Conservation (phyloP, 2,888 invertebrate species). For the Acanthopleura granulata region DNA sequence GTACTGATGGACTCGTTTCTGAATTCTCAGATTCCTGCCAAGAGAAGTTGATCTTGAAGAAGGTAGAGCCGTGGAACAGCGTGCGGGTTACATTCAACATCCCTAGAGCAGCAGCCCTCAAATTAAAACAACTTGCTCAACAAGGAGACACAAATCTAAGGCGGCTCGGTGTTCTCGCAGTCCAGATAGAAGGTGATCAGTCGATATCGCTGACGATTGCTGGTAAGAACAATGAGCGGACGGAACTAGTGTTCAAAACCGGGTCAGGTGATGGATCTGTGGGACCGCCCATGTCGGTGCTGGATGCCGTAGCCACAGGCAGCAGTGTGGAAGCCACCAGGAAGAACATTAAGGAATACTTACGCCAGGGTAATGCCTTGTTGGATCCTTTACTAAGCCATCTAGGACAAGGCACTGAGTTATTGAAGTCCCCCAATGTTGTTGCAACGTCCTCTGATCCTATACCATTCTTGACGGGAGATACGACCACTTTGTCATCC, state of each 20-base stretch:
- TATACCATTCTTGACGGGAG: conserved; percentile 64
- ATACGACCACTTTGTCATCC: conserved; percentile 22
- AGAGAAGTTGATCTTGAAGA: conserved; percentile 76
- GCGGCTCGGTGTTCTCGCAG: conserved; percentile 93
- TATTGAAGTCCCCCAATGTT: conserved; percentile 79
- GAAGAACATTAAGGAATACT: conserved; percentile 67
- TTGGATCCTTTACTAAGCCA: conserved; percentile 51
- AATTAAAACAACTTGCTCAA: conserved; percentile 90
- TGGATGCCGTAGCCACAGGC: conserved; percentile 23
- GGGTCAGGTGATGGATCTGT: conserved; percentile 37
- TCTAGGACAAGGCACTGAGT: conserved; percentile 18
- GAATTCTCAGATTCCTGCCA: conserved; percentile 13
- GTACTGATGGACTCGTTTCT: background rate
- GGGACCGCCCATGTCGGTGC: conserved; percentile 41
- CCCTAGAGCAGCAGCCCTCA: conserved; percentile 94
- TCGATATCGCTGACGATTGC: conserved; percentile 77
- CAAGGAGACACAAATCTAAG: conserved; percentile 87
- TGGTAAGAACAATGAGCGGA: conserved; percentile 78
- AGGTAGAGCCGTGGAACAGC: conserved; percentile 98
- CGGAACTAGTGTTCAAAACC: conserved; percentile 73
- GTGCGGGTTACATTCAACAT: conserved; percentile 98
- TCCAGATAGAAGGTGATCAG: conserved; percentile 82
- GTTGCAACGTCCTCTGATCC: conserved; percentile 87
- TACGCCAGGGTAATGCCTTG: conserved; percentile 58
- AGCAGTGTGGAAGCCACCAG: conserved; percentile 65